Conservation (phyloP, 2,113 vertebrate species). For the Petrocephalus zakoni region DNA sequence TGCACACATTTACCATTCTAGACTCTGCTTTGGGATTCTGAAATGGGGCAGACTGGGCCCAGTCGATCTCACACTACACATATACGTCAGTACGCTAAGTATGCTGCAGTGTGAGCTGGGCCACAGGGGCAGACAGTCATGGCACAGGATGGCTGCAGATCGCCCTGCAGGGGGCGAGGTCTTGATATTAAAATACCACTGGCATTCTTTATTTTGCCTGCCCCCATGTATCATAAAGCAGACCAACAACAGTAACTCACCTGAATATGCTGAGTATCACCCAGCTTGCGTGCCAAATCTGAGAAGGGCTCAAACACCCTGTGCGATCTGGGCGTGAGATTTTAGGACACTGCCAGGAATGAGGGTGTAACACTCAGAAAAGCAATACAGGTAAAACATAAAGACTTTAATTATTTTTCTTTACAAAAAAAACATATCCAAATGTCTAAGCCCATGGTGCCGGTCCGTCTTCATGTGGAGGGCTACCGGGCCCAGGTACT, state of each 20-base stretch:
- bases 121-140: neutral
- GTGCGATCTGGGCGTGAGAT: neutral
- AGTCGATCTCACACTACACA: neutral
- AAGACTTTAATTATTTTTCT: slow-evolving; percentile 6
- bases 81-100: neutral
- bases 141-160: neutral
- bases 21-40: neutral
- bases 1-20: neutral
- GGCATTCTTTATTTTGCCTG: neutral
- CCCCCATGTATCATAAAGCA: neutral
- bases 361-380: neutral
- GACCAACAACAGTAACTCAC: neutral
- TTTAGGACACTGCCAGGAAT: neutral
- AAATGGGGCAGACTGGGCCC: neutral
- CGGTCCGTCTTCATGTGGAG: neutral
- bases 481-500: neutral
- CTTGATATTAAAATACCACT: neutral
- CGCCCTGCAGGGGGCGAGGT: neutral
- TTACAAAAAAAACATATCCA: slow-evolving; percentile 10
- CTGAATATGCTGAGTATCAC: neutral
- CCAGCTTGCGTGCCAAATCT: neutral
- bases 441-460: neutral
- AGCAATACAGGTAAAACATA: neutral
- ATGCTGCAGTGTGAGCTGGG: neutral
- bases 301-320: neutral